Evolutionary conservation across 1,140 invertebrate species (phyloP), one percentile per base, ranked within the genome.

Genomic region (Pseudobourletiella spinata): DNA sequence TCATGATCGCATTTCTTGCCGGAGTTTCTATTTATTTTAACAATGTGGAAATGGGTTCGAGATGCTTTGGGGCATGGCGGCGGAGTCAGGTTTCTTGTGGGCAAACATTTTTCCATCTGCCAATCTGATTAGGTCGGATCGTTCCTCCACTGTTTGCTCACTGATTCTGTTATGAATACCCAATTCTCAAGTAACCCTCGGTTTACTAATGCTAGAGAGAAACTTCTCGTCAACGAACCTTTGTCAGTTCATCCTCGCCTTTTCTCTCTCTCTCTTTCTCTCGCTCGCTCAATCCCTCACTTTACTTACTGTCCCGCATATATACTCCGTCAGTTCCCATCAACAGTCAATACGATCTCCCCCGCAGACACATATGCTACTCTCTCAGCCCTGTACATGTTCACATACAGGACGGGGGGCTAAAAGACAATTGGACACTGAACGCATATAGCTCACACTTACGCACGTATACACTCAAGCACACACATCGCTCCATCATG

Each of bases 21-120:
- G 20, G 56, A 65, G 59, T 67, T 65, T 70, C 63, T 67, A 67
- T 70, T 70, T 70, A 70, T 70, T 70, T 70, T 67, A 69, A 66
- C 68, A 66, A 66, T 69, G 64, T 59, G 57, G 59, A 64, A 62
- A 63, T 61, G 63, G 57, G 43, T 63, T 59, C 61, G 57, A 46
- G 59, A 57, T 56, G 57, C 67, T 68, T 28, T 60, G 48, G 63
- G 67, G 63, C 64, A 68, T 65, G 51, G 59, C 62, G 39, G 55
- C 26, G 55, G 63, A 65, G 39, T 69, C 67, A 69, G 60, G 64
- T 69, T 69, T 66, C 67, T 63, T 43, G 42, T 68, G 22, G 57
- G 64, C 63, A 65, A 69, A 69, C 67, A 69, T 50, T 64, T 63
- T 63, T 52, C 63, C 59, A 61, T 60, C 59, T 66, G 64, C 64